Percentiles rank a stretch among this genome's conserved stretches.
phyloP scores from a whole-genome alignment of 2,888 invertebrate species.

The Octodonta nipae region DNA sequence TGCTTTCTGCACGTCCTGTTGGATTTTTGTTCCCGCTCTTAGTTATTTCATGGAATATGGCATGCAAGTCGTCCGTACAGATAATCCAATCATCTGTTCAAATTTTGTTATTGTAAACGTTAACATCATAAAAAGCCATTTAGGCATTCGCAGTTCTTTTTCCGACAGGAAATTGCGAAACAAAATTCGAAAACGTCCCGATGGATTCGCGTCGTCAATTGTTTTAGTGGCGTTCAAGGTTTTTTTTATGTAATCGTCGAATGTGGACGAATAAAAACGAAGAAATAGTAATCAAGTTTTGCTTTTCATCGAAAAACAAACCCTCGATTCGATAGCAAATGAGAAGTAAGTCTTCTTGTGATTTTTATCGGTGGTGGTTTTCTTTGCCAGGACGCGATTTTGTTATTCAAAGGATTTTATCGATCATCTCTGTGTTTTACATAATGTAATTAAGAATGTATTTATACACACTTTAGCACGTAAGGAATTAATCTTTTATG shows the following conservation, averaged over 20 bases:
- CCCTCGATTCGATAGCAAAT: too few relatives aligned
- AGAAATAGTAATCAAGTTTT: too few relatives aligned
- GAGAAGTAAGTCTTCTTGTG: too few relatives aligned
- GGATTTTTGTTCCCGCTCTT: slow-evolving; percentile 28
- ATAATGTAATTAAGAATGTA: slow-evolving; percentile 21
- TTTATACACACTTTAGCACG: slow-evolving; percentile 20
- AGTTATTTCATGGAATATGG: slow-evolving; percentile 27
- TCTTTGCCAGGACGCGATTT: too few relatives aligned
- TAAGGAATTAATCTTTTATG: slow-evolving; percentile 24
- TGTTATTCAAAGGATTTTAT: too few relatives aligned
- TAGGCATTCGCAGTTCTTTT: slow-evolving; percentile 16
- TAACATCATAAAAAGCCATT: slow-evolving; percentile 26
- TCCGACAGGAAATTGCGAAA: slow-evolving; percentile 13
- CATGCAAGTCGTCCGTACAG: slow-evolving; percentile 23
- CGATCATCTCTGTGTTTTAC: slow-evolving; percentile 16
- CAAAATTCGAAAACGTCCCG: slow-evolving; percentile 26
- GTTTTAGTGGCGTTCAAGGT: too few relatives aligned
- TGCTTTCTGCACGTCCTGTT: slow-evolving; percentile 29
- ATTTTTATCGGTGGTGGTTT: too few relatives aligned
- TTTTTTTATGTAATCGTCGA: too few relatives aligned
- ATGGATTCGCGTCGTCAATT: slow-evolving; percentile 20
- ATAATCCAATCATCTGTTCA: slow-evolving; percentile 27
- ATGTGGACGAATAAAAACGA: too few relatives aligned
- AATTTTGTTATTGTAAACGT: slow-evolving; percentile 29
- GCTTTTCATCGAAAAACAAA: too few relatives aligned